Conservation (phyloP, 2,888 invertebrate species). For the Uloborus plumipes region DNA sequence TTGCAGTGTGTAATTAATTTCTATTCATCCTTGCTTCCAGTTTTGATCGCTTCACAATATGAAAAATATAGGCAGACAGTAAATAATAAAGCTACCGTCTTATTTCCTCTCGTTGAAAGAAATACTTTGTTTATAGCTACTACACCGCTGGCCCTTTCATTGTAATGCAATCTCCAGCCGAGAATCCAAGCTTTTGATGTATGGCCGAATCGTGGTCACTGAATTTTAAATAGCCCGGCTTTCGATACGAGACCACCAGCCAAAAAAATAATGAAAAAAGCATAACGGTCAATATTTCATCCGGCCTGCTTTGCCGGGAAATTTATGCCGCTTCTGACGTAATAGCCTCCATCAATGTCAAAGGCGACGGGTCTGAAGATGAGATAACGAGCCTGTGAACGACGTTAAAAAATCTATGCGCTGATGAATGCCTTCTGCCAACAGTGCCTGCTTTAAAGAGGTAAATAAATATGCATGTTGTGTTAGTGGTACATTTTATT, state of each 20-base stretch:
- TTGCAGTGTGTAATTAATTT: no score
- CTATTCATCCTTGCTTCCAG: no score
- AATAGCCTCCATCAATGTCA: slow-evolving; percentile 60
- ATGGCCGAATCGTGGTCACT: slow-evolving; percentile 36
- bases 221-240: slow-evolving; percentile 10
- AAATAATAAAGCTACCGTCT: no score
- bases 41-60: no score
- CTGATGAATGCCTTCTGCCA: slow-evolving; percentile 56
- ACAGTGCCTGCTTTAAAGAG: slow-evolving; percentile 25
- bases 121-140: not conserved
- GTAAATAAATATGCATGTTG: slow-evolving; percentile 61
- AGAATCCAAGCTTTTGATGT: not conserved
- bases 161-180: slow-evolving; percentile 35
- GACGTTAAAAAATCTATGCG: slow-evolving; percentile 47
- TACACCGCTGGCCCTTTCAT: slow-evolving; percentile 4
- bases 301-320: not conserved
- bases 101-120: not conserved
- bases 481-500: not conserved
- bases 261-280: not conserved
- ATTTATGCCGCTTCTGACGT: slow-evolving; percentile 46
- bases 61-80: no score
- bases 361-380: slow-evolving; percentile 25
- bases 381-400: slow-evolving; percentile 46
- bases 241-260: slow-evolving; percentile 11
- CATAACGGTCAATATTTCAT: slow-evolving; percentile 4